phyloP scores from a whole-genome alignment of 2,113 vertebrate genomes.

The Micronycteris hirsuta region DNA sequence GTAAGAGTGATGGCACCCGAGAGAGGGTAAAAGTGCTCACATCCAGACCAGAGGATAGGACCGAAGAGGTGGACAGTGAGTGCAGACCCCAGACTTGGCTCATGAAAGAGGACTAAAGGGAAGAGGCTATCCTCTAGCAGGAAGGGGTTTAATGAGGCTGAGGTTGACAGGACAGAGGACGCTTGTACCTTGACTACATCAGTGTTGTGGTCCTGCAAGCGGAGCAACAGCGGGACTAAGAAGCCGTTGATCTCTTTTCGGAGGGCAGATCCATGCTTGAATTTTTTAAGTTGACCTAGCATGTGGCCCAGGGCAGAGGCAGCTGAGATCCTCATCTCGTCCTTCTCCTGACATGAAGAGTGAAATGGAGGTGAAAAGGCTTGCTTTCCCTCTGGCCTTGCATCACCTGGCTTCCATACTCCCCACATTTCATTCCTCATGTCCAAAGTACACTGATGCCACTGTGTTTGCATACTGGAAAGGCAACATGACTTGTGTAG shows the following conservation, averaged over 20 bases:
- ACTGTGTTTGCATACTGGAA: too few species aligned
- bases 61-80: background rate
- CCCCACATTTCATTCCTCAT: background rate
- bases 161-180: background rate
- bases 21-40: background rate
- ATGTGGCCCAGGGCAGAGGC: conserved; percentile 19
- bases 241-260: background rate
- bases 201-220: background rate
- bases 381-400: background rate
- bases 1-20: background rate
- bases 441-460: background rate
- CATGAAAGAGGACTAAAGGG: background rate
- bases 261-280: background rate
- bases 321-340: background rate
- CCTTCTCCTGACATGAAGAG: conserved; percentile 7
- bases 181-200: conserved; percentile 11
- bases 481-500: background rate
- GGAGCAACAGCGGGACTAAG: conserved; percentile 6
- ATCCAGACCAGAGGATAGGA: background rate
- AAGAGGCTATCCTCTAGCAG: background rate
- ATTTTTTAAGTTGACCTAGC: background rate
- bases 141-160: background rate
- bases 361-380: background rate
- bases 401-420: background rate
- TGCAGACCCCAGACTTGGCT: background rate